Base-by-base conservation (phyloP, 2,113 vertebrate species). In the Neodon shergylaensis region DNA sequence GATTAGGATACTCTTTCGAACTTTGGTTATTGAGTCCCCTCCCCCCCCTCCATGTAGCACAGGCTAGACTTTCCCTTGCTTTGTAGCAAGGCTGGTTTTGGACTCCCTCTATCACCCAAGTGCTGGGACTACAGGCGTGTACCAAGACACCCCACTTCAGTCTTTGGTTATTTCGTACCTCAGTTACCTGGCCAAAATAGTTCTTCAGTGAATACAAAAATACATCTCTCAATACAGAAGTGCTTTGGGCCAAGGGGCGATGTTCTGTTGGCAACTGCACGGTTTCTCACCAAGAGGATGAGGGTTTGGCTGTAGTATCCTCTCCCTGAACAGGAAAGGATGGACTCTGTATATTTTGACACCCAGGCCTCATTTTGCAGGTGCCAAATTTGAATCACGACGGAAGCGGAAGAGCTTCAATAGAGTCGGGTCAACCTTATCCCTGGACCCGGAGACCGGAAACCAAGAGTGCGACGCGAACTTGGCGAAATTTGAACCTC, bases 401-500 rank as follows among this genome's bases (percentile, higher is more conserved):
- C n/a, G 3, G 58, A 3, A 10, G 5, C 39, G 22, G 28, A 12
- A 22, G 17, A 86, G 68, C 13, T 0, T 5, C 17, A 2, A 22
- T 3, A 3, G 42, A n/a, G 2, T 21, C 26, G 1, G 1, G 2
- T 24, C 0, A 1, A n/a, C 9, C 8, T 7, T 12, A 1, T 1
- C 8, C 1, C 1, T 0, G n/a, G 0, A 0, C 0, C 1, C 2
- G 5, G 33, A 39, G 3, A 3, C 6, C 16, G 5, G 42, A 39
- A 2, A 3, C 11, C 21, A 8, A 21, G 65, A 0, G 66, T 36
- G 0, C 26, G 19, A 72, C 4, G 19, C 17, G 3, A 13, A 26
- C 4, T 8, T 10, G 4, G 0, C 0, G 87, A 58, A 17, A 22
- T 89, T 85, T 94, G 92, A 65, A 68, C 96, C 93, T 94, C 73